These are phyloP conservation scores for Apostichopus californicus DNA, from an alignment of 35 echinoderm and acorn worm species.

Conservation along the genomic window DNA sequence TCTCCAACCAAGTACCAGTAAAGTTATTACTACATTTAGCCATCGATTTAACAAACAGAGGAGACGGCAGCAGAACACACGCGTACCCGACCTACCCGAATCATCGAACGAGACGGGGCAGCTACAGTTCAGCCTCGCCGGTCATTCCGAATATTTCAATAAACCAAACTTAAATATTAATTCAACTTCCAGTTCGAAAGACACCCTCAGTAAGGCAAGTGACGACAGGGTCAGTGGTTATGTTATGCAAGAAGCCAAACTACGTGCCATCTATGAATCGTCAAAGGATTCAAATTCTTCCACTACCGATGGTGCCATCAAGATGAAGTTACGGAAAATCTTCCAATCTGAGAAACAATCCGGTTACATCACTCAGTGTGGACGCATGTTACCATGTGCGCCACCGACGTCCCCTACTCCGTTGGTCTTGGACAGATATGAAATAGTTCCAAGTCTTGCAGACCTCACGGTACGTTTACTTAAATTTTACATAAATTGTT, in stretches of 20 bases:
- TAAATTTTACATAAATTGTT: no score
- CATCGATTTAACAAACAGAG: slow-evolving; percentile 1
- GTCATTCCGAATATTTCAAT: neutral
- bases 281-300: neutral
- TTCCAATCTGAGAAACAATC: slow-evolving; percentile 98
- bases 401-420: slow-evolving; percentile 83
- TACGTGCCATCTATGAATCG: slow-evolving; percentile 37
- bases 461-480: slow-evolving; percentile 84
- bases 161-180: neutral
- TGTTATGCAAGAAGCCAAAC: slow-evolving; percentile 17
- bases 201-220: neutral
- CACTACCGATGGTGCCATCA: neutral
- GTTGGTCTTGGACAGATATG: slow-evolving; percentile 63
- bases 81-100: no score
- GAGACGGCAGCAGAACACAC: neutral
- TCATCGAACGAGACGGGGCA: neutral
- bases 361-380: slow-evolving; percentile 78
- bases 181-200: neutral
- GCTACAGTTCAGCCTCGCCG: neutral
- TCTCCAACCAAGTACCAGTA: slow-evolving; percentile 7
- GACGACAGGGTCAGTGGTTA: neutral
- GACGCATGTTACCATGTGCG: slow-evolving; percentile 77
- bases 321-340: slow-evolving; percentile 64
- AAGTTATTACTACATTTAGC: slow-evolving; percentile 44
- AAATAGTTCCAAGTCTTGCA: slow-evolving; percentile 82